Base-by-base conservation (phyloP, 2,888 invertebrate species). In the Eupithecia inturbata region DNA sequence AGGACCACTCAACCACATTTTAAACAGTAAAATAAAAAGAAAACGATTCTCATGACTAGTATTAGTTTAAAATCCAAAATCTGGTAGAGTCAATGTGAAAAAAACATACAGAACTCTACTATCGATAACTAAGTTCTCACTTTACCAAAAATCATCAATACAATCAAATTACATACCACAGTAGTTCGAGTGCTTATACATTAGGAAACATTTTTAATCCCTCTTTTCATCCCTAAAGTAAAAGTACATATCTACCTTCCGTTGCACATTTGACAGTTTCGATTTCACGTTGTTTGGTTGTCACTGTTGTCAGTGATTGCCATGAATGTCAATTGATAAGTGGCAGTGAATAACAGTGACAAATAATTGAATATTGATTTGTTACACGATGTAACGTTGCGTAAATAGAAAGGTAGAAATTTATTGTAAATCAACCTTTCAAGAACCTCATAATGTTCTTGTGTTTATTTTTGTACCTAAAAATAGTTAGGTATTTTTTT, bases 251-350 rank as follows among this genome's bases (percentile, higher is more conserved):
- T n/a, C n/a, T n/a, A 70, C 71, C 60, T 45, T 68, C 45, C n/a
- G 45, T 75, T 78, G 75, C 78, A 77, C 77, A 70, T 80, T 75
- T 79, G 79, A 79, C 80, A 77, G 79, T 79, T 79, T 41, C 70
- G 74, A 80, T 79, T 80, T 80, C 68, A 78, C 70, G 76, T 67
- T 57, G 53, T 67, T 77, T 76, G 57, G 12, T 33, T 71, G 73
- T 71, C 75, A 76, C 39, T 45, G 12, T 33, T 71, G 73, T 71
- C 75, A 76, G 45, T 45, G 22, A n/a, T 53, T 64, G 67, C n/a
- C n/a, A 22, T 22, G 67, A 63, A 22, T 33, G 63, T 36, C 31
- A 14, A 64, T 36, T 64, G 33, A 64, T 33, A n/a, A 33, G 63
- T 26, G 22, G 36, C 36, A 66, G n/a, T 68, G 66, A 19, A 33